Evolutionary conservation across 2,888 invertebrate genomes (phyloP), one percentile per base, ranked within the genome.

Genomic region (Cactoblastis cactorum): DNA sequence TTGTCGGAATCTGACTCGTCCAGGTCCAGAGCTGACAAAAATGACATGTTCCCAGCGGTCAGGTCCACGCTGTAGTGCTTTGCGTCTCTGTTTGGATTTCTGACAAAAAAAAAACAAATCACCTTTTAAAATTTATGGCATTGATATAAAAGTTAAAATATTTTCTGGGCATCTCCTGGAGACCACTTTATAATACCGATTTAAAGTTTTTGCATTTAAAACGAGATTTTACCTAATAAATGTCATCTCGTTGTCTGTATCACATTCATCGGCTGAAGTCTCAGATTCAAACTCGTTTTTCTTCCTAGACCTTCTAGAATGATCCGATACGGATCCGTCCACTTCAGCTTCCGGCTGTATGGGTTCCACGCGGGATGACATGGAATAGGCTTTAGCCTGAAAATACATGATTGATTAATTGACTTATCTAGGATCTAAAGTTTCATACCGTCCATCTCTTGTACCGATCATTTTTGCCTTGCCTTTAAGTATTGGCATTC

Each of bases 1-100:
- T 94, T 94, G 59, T 95, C 95, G 0, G 94, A 94, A 69, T 95
- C 95, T 0, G 94, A 93, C 55, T 94, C 94, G 52, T 93, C 94
- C 9, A 88, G 76, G 62, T 91, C 93, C 84, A 67, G 76, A 45
- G 76, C 86, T 62, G 73, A 77, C 11, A 87, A 51, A 43, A 92
- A 91, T 0, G 91, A 87, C 71, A 92, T 77, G 57, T 88, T 91
- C 5, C 90, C 89, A 17, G 74, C 69, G 38, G 67, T 86, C 65
- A 67, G 90, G 66, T 74, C 91, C 50, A 77, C 76, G 53, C 71
- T 74, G 54, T 78, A 74, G 35, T 74, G 72, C 52, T 79, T 81
- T 47, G 63, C 77, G 38, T 80, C 80, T 6, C 71, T 67, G 38
- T 77, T 71, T 1, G 90, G 87, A 50, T 81, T 89, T 59, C 67